Base-by-base conservation (phyloP, 2,797 vertebrate genomes). In the Betta splendens region DNA sequence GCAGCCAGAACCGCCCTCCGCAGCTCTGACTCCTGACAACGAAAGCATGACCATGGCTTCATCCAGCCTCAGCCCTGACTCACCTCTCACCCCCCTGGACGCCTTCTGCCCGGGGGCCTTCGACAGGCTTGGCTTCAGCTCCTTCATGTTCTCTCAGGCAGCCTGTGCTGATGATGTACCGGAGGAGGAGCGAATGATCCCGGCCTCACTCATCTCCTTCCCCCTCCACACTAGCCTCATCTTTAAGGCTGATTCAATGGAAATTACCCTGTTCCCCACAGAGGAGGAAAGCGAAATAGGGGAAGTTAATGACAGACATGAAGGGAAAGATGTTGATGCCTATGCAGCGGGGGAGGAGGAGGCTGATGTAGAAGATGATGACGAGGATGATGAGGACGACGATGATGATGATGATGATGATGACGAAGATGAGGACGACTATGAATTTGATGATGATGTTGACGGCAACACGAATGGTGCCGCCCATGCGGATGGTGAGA, bases 171-270 rank as follows among this genome's bases (percentile, higher is more conserved):
- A 92, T 60, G 92, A 92, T 49, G 82, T 89, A 45, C 60, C 82
- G 0, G 90, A 84, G 5, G 89, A 86, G 0, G 93, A 95, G 16
- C 87, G 84, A 0, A 94, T 99, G 95, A 95, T 99, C 71, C 95
- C 96, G 0, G 96, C 95, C 0, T 90, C 94, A 0, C 88, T 97
- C 55, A 91, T 99, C 57, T 93, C 95, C 7, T 96, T 97, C 64
- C 94, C 96, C 1, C 94, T 96, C 62, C 92, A 89, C 11, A 94
- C 95, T 22, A 98, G 95, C 64, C 91, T 98, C 8, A 94, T 99
- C 51, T 96, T 98, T 50, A 94, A 95, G 74, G 97, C 95, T 0
- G 97, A 98, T 61, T 94, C 95, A 0, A 92, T 98, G 91, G 97
- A 98, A 86, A 95, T 99, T 76, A 92, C 92, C 0, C 90, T 95